Evolutionary conservation across 1,140 invertebrate genomes (phyloP).

Genomic region (Heliconius eleuchia): DNA sequence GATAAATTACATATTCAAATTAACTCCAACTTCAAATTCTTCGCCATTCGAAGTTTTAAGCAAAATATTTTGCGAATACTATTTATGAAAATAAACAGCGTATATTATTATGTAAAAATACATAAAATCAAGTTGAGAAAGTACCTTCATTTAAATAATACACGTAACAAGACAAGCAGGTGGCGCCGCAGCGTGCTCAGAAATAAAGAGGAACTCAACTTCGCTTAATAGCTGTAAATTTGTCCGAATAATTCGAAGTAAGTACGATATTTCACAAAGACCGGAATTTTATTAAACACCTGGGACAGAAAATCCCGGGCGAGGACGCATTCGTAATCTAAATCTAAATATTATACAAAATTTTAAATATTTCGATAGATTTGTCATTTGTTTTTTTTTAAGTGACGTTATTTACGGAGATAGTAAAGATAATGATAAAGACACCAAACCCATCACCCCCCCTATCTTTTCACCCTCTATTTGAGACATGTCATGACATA

Average conservation of each 20-base stretch:
- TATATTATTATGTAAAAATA: neutral
- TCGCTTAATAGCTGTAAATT: conserved; percentile 27
- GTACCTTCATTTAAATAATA: conserved; percentile 11
- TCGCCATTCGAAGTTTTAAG: too few relatives aligned
- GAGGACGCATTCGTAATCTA: conserved; percentile 14
- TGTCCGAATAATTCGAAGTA: conserved; percentile 32
- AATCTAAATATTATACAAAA: conserved; percentile 2
- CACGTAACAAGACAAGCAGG: conserved; percentile 19
- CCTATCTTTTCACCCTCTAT: too few relatives aligned
- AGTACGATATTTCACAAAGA: conserved; percentile 28
- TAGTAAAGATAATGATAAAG: too few relatives aligned
- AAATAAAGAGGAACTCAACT: conserved; percentile 32
- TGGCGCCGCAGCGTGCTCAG: conserved; percentile 7
- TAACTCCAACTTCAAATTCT: too few relatives aligned
- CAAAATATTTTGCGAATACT: neutral
- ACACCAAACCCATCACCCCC: too few relatives aligned
- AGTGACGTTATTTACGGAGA: neutral
- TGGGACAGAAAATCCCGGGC: conserved; percentile 23
- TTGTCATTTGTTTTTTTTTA: neutral
- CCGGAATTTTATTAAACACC: conserved; percentile 32
- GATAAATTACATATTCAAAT: too few relatives aligned
- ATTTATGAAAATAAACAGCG: neutral
- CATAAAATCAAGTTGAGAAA: neutral
- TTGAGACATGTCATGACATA: too few relatives aligned
- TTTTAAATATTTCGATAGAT: neutral